phyloP scores from a whole-genome alignment of 2,797 vertebrate genomes.

The Typhlichthys subterraneus region DNA sequence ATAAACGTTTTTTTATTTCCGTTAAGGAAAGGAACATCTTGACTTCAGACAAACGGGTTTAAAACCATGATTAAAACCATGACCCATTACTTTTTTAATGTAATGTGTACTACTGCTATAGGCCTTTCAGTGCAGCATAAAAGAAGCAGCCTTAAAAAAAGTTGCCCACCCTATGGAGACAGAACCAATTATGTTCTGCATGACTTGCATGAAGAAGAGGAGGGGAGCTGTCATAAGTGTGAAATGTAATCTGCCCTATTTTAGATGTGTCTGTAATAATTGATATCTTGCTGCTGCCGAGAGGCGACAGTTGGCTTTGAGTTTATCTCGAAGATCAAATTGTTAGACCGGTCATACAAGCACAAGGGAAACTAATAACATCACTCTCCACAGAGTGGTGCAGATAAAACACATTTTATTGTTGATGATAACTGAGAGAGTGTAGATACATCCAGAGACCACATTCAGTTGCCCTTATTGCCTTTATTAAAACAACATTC shows the following conservation, averaged over 20 bases:
- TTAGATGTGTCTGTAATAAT: conserved; percentile 56
- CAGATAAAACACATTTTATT: conserved; percentile 37
- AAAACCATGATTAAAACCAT: background rate
- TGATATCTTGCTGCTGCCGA: conserved; percentile 46
- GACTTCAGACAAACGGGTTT: conserved; percentile 9
- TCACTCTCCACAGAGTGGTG: conserved; percentile 38
- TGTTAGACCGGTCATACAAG: conserved; percentile 53
- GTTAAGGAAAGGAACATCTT: conserved; percentile 8
- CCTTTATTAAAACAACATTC: conserved; percentile 23
- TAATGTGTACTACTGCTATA: conserved; percentile 2
- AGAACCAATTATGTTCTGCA: conserved; percentile 23
- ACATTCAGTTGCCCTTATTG: conserved; percentile 3
- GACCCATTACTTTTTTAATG: too few relatives aligned
- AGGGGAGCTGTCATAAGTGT: conserved; percentile 33
- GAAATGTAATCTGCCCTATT: conserved; percentile 60
- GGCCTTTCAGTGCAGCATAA: conserved; percentile 31
- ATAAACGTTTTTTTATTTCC: conserved; percentile 8
- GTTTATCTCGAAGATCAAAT: conserved; percentile 60
- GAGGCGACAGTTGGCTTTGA: conserved; percentile 50
- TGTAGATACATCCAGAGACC: conserved; percentile 5
- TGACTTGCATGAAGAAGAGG: conserved; percentile 11
- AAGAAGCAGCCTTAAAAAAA: conserved; percentile 28
- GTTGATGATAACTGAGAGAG: conserved; percentile 31
- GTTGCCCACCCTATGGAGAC: conserved; percentile 16
- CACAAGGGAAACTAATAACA: conserved; percentile 44